Evolutionary conservation across 2,797 vertebrate species (phyloP), one percentile per base, ranked within the genome.

Genomic region (Champsocephalus esox): DNA sequence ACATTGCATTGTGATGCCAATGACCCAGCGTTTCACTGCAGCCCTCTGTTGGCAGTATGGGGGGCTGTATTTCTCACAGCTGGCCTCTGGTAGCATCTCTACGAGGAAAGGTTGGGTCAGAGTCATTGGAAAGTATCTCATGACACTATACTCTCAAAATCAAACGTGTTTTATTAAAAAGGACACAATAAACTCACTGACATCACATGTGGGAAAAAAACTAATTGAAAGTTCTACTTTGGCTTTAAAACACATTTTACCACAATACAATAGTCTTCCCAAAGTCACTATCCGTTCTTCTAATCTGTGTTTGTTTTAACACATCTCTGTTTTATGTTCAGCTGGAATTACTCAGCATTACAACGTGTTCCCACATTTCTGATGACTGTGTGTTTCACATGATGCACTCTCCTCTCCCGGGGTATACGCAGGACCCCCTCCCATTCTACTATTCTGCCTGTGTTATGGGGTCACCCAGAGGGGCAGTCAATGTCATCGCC

Each of bases 401-500:
- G 7, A 17, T 61, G 54, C 4, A 1, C 11, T 54, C 24, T 16
- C 8, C 24, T n/a, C 13, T 59, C 19, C 5, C 17, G 14, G 60
- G 60, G 3, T 49, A 0, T 16, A 19, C 12, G 12, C 13, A 67
- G 16, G 17, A 12, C 28, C 21, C 44, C 59, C 50, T 45, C n/a
- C 51, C 62, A 12, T 48, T 66, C 19, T 34, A 46, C 28, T 63
- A 14, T 21, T 9, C 28, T 49, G 34, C 24, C 38, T 73, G 19
- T 45, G 43, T 17, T 66, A 14, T 60, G 70, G 70, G 78, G 83
- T 81, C 73, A 75, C 46, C 14, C 58, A 28, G 12, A 79, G 73
- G 78, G 80, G 49, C 75, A 45, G 59, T 41, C 61, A 63, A n/a
- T 58, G 79, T 84, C 80, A 69, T 66, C 0, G 19, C 58, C 72